A percentile compares a stretch with the other conserved stretches of the same genome.
Conservation (phyloP, 2,888 invertebrate genomes). For the Drosophila hamatofila region DNA sequence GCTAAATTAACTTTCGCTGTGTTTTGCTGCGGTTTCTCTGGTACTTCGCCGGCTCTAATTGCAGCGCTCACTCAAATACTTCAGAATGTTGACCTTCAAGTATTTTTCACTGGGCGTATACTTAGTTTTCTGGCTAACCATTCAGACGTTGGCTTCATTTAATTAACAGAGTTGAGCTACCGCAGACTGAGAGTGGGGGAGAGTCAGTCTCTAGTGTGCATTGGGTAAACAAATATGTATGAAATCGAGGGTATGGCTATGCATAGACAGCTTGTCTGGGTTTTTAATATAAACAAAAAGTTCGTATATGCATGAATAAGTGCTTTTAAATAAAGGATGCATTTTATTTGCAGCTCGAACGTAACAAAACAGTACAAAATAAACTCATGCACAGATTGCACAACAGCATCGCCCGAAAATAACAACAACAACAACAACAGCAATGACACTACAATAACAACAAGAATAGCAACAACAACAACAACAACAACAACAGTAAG, state of each 20-base stretch:
- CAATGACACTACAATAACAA: slow-evolving; percentile 21
- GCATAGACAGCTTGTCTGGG: slow-evolving; percentile 31
- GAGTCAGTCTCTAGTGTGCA: background rate
- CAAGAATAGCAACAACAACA: slow-evolving; percentile 19
- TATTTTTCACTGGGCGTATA: slow-evolving; percentile 40
- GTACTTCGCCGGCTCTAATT: slow-evolving; percentile 51
- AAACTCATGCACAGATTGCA: slow-evolving; percentile 73
- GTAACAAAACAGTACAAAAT: slow-evolving; percentile 61
- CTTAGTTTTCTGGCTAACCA: slow-evolving; percentile 13
- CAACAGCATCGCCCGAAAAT: slow-evolving; percentile 33
- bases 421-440: slow-evolving; percentile 35
- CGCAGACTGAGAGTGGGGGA: background rate
- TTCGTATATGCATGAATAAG: slow-evolving; percentile 69
- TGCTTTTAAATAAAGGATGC: slow-evolving; percentile 70
- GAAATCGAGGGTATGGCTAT: slow-evolving; percentile 24
- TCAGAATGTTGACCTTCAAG: slow-evolving; percentile 74
- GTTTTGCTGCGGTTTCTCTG: slow-evolving; percentile 53
- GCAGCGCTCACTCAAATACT: slow-evolving; percentile 58
- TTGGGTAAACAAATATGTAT: slow-evolving; percentile 54
- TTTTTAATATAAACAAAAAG: slow-evolving; percentile 62
- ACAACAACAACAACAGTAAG: slow-evolving; percentile 50
- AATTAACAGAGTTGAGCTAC: slow-evolving; percentile 55
- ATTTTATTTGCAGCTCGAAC: slow-evolving; percentile 65
- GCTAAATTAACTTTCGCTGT: slow-evolving; percentile 69
- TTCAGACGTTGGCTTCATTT: slow-evolving; percentile 55